Evolutionary conservation across 2,888 invertebrate species (phyloP).

Genomic region (Cabera pusaria): DNA sequence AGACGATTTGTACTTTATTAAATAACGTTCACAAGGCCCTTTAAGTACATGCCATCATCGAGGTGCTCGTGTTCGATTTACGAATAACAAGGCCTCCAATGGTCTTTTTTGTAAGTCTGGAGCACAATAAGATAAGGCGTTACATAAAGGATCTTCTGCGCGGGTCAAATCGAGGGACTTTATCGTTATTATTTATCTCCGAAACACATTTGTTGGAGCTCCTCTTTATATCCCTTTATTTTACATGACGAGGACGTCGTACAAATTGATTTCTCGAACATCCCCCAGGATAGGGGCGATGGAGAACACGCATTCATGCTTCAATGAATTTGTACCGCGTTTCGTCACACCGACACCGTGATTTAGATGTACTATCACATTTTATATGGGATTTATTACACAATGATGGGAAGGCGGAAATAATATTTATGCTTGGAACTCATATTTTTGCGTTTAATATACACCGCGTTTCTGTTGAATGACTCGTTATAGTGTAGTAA

Average conservation of each 20-base stretch:
- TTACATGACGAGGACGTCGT: slow-evolving; percentile 50
- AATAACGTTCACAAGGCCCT: slow-evolving; percentile 6
- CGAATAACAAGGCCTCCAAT: slow-evolving; percentile 46
- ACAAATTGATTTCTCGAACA: slow-evolving; percentile 55
- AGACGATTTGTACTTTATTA: slow-evolving; percentile 12
- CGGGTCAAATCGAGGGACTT: slow-evolving; percentile 60
- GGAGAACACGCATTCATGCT: slow-evolving; percentile 39
- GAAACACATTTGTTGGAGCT: slow-evolving; percentile 57
- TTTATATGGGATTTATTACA: slow-evolving; percentile 14
- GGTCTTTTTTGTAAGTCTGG: slow-evolving; percentile 48
- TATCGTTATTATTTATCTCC: slow-evolving; percentile 66
- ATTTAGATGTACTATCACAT: slow-evolving; percentile 16
- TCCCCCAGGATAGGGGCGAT: slow-evolving; percentile 39
- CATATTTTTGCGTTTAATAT: too few relatives aligned
- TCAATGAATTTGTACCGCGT: slow-evolving; percentile 39
- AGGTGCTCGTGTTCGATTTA: slow-evolving; percentile 38
- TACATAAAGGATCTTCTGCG: slow-evolving; percentile 53
- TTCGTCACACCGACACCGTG: slow-evolving; percentile 20
- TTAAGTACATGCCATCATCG: slow-evolving; percentile 1
- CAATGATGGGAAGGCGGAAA: not conserved
- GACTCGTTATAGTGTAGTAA: too few relatives aligned
- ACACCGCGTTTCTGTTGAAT: too few relatives aligned
- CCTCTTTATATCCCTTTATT: slow-evolving; percentile 56
- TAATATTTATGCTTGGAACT: too few relatives aligned
- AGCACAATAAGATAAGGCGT: slow-evolving; percentile 54